Percentiles rank a stretch among this genome's conserved stretches.
These are phyloP conservation scores for Lycorma delicatula DNA, from an alignment of 1,140 invertebrate genomes.

Conservation along the genomic window DNA sequence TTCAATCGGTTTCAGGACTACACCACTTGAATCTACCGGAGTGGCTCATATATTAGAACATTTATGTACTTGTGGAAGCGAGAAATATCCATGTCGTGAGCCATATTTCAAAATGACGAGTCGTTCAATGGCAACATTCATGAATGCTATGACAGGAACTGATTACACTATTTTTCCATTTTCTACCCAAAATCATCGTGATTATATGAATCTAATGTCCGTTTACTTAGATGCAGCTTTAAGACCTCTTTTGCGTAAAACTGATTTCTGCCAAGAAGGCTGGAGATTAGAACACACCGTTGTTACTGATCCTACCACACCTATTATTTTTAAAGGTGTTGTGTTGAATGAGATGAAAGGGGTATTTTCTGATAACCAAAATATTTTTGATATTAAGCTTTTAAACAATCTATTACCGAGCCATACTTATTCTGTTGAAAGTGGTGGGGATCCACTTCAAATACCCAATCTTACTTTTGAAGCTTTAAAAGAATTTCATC, in stretches of 20 bases:
- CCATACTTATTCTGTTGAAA: constrained; percentile 79
- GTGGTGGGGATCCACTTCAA: constrained; percentile 77
- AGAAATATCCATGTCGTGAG: constrained; percentile 78
- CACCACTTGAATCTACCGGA: constrained; percentile 80
- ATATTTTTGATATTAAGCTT: constrained; percentile 67
- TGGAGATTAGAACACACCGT: constrained; percentile 85
- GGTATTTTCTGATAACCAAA: constrained; percentile 79
- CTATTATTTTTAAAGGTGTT: constrained; percentile 83
- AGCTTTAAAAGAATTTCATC: constrained; percentile 76
- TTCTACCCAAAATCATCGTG: constrained; percentile 81
- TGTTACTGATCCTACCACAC: constrained; percentile 58
- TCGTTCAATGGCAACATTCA: constrained; percentile 85
- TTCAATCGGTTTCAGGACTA: constrained; percentile 82
- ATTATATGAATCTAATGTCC: constrained; percentile 73
- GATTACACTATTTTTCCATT: constrained; percentile 95
- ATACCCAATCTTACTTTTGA: constrained; percentile 78
- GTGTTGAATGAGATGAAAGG: constrained; percentile 99
- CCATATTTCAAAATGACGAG: constrained; percentile 96
- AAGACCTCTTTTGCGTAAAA: constrained; percentile 64
- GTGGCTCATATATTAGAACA: constrained; percentile 92
- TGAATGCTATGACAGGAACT: constrained; percentile 94
- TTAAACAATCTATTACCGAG: constrained; percentile 71
- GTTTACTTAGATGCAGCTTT: constrained; percentile 87
- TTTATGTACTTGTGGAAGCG: constrained; percentile 80
- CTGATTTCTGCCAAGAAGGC: constrained; percentile 90